These are phyloP conservation scores for Hydriomena furcata DNA, from an alignment of 2,888 invertebrate genomes.

Conservation along the genomic window DNA sequence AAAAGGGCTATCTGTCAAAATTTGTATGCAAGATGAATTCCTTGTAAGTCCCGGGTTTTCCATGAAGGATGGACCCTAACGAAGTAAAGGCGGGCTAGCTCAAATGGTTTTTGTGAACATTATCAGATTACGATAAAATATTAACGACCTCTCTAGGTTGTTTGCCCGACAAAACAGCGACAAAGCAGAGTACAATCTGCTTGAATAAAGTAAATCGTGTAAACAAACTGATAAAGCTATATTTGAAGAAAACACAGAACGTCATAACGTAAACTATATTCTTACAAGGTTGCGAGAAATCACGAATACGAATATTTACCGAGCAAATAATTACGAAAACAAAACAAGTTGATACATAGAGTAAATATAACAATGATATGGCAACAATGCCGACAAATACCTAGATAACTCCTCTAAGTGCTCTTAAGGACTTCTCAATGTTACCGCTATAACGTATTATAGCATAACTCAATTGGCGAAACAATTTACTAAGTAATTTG, in stretches of 20 bases:
- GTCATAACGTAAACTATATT: background rate
- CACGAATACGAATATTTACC: background rate
- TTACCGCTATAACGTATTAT: background rate
- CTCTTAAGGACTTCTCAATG: conserved; percentile 21
- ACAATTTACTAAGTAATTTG: conserved; percentile 12
- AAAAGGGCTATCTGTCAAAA: too few relatives aligned
- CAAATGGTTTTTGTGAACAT: too few relatives aligned
- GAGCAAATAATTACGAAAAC: conserved; percentile 4
- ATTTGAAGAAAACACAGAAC: background rate
- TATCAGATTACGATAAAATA: too few relatives aligned
- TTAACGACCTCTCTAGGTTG: too few relatives aligned
- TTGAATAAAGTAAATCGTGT: too few relatives aligned
- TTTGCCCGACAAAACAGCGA: too few relatives aligned
- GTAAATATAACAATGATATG: conserved; percentile 11
- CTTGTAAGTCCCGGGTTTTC: too few relatives aligned
- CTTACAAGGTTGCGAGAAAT: conserved; percentile 12
- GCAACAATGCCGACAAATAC: conserved; percentile 12
- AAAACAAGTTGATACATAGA: conserved; percentile 4
- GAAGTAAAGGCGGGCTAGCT: too few relatives aligned
- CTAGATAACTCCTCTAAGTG: conserved; percentile 11
- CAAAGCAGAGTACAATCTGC: too few relatives aligned
- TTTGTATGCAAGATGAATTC: too few relatives aligned
- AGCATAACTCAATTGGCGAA: background rate
- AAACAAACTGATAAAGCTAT: background rate
- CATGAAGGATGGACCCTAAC: too few relatives aligned